Evolutionary conservation across 2,113 vertebrate genomes (phyloP), one percentile per base, ranked within the genome.

Genomic region (Oryzias celebensis): DNA sequence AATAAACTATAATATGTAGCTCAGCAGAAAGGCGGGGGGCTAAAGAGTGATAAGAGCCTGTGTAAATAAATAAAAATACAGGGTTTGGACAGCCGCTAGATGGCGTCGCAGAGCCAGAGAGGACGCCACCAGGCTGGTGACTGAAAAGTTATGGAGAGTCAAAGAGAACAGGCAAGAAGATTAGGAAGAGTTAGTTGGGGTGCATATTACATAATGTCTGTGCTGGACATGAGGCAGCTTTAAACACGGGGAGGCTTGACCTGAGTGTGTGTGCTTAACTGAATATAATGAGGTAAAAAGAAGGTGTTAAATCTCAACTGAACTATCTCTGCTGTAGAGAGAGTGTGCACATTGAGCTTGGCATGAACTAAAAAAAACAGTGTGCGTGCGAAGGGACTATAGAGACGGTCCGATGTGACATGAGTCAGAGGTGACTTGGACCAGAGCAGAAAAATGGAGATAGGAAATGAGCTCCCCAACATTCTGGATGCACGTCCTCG

Each of bases 81-180:
- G 52, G 49, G 51, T 16, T 14, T 23, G 12, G 36, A 10, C 8
- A 10, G 48, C 86, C 97, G 85, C 96, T 94, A 97, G 97, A 93
- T 97, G 97, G 95, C 95, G 93, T 92, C 86, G 91, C 91, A 88
- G 94, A 94, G 94, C 93, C 93, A 56, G 74, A 85, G 47, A 89
- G 86, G 73, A 73, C 52, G 60, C 62, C 18, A 52, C 64, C 14
- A 13, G 6, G 18, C 58, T 65, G 49, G 31, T 67, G 69, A 36
- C 53, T 68, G 36, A 73, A 52, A 58, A 75, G 23, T 80, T 61
- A 65, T 51, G 45, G 17, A 77, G 78, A 64, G 66, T 81, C 80
- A 65, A 66, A 70, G 69, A 85, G 68, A 75, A 66, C 73, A 89
- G 78, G 79, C 73, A 71, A 63, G 7, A 75, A 73, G 73, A 67